Base-by-base conservation (phyloP, 2,113 vertebrate genomes). In the Scopus umbretta region DNA sequence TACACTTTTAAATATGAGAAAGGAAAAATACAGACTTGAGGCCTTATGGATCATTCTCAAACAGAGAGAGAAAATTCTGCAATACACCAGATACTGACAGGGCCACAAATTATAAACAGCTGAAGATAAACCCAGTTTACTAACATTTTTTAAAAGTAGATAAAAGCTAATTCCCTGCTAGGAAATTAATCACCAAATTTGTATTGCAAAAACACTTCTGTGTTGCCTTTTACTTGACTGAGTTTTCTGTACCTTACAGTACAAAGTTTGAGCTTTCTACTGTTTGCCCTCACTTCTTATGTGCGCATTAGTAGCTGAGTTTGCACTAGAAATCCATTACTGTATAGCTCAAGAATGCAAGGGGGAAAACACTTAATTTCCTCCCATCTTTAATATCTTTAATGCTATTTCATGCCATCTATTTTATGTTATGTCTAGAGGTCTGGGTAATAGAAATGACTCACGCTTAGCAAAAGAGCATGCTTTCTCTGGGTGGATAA, bases 361-460 rank as follows among this genome's bases (percentile, higher is more conserved):
- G 67, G 53, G 86, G 71, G 78, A 81, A 75, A 92, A 87, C 38
- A 90, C 49, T 85, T 94, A 75, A 81, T 88, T 96, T 92, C 89
- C 59, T 59, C 66, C 71, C 81, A 86, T 95, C 72, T 87, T 90
- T 90, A 94, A 70, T 78, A 90, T 91, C 72, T 95, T 87, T 56
- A 72, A 79, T 86, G 78, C 40, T 91, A 90, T 90, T 84, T 85
- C 80, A 89, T 84, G 79, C 43, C 81, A 90, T 75, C 63, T 92
- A 80, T 79, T 90, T 96, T 97, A 90, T 92, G 86, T 94, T 91
- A 91, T 93, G 72, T 95, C 93, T 95, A 88, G 90, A 97, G 80
- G 67, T 74, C 91, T 92, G 68, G 56, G 55, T 80, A 85, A 66
- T 45, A 82, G 79, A 88, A 96, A 91, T 92, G 76, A 96, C 81